Percentiles rank a stretch among this genome's conserved stretches.
These are phyloP conservation scores for Probosciger aterrimus DNA, from an alignment of 2,113 vertebrate species.

Conservation along the genomic window DNA sequence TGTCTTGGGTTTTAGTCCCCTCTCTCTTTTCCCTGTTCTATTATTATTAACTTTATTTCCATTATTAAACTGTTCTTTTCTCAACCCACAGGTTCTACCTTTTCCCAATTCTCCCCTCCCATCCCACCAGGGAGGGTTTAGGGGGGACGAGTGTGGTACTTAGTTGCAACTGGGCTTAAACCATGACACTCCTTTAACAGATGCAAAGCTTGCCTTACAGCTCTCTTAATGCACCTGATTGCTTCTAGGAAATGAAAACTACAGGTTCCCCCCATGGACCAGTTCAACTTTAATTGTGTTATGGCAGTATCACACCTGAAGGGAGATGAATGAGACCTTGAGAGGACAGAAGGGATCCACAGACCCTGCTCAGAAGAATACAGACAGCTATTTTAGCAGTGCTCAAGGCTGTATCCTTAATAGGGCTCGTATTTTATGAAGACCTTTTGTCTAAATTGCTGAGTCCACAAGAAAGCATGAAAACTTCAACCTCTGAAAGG, in stretches of 20 bases:
- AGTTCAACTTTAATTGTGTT: slow-evolving; percentile 14
- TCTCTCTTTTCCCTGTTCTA: background rate
- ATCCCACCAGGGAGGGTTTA: background rate
- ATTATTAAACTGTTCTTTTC: background rate
- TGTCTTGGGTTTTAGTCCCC: background rate
- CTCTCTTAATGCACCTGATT: slow-evolving; percentile 1
- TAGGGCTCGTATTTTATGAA: background rate
- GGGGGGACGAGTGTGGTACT: background rate
- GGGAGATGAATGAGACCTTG: background rate
- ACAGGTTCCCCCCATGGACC: background rate
- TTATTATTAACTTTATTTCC: background rate
- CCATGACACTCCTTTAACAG: background rate
- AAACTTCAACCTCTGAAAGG: background rate
- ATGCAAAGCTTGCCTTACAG: background rate
- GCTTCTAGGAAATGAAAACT: background rate
- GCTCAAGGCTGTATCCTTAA: background rate
- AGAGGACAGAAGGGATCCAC: background rate
- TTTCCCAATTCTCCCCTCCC: background rate
- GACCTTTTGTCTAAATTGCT: background rate
- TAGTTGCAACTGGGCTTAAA: background rate
- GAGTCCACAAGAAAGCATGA: background rate
- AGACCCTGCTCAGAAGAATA: background rate
- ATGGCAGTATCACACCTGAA: background rate
- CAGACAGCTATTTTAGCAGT: background rate
- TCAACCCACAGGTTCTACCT: background rate